Evolutionary conservation across 2,888 invertebrate genomes (phyloP).

Genomic region (Heteromyza rotundicornis): DNA sequence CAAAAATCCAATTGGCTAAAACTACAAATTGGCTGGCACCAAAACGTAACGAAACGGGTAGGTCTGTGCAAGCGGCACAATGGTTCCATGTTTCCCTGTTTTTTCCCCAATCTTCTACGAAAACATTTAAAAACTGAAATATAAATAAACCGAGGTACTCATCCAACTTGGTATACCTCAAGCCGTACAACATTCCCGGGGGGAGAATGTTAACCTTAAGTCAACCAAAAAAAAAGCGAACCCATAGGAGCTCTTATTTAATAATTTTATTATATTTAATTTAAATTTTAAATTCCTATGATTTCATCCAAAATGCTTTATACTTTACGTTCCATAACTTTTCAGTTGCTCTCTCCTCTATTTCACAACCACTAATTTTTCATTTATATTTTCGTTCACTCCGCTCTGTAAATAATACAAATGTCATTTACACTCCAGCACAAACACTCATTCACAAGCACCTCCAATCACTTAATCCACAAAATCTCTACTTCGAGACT

Average conservation of each 20-base stretch:
- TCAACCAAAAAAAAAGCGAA: no score
- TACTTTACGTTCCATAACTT: conserved; percentile 8
- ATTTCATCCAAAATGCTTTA: no score
- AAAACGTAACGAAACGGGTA: no score
- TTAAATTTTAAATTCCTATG: no score
- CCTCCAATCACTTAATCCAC: not conserved
- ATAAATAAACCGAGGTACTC: no score
- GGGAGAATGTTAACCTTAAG: no score
- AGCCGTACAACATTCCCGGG: no score
- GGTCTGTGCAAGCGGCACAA: no score
- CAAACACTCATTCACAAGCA: not conserved
- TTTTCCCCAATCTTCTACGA: no score
- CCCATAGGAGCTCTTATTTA: not conserved
- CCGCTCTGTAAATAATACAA: not conserved
- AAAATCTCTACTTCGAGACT: conserved; percentile 46
- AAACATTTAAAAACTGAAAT: no score
- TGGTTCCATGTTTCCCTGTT: no score
- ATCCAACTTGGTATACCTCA: no score
- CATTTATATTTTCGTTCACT: not conserved
- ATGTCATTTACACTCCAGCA: not conserved
- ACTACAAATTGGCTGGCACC: conserved; percentile 25
- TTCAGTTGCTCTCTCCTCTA: conserved; percentile 8
- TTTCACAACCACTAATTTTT: not conserved
- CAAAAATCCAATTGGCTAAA: conserved; percentile 60
- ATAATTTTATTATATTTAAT: conserved; percentile 20